Base-by-base conservation (phyloP, 2,797 vertebrate genomes). In the Spatula clypeata region DNA sequence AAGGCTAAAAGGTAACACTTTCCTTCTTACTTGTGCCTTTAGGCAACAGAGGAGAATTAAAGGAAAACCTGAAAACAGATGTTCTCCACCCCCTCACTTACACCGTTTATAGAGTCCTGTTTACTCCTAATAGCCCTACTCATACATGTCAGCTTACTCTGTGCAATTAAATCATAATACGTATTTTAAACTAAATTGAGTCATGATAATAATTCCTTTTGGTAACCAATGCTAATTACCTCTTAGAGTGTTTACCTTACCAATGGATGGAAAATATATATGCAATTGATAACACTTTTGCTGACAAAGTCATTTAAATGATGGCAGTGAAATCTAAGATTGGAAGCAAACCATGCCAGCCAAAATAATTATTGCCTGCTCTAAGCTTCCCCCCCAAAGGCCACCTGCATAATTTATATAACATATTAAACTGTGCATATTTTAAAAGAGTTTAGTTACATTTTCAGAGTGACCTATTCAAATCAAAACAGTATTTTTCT, bases 51-150 rank as follows among this genome's bases (percentile, higher is more conserved):
- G 29, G 58, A 90, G 81, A 93, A 76, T 24, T 45, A 49, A 40
- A 66, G 29, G 38, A 79, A 90, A 93, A 26, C n/a, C 40, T 83
- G 84, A 77, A 96, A 96, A 83, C 93, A 95, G 79, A 91, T 95
- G 86, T 93, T 84, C 26, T 88, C 45, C 54, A 72, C 32, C 6
- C 27, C 60, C 70, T 79, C 29, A 45, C 90, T 95, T 42, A 62
- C 27, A n/a, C 20, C 34, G 19, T 90, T 93, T 96, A 77, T 38
- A 45, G 73, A 79, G 58, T 72, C 42, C 79, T 90, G 60, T 92
- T 90, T 95, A 75, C 42, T 89, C n/a, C 38, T 91, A 94, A 93
- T 40, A 80, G 31, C 49, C 38, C 14, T 1, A 1, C 24, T 91
- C 72, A 38, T 61, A 42, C 60, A 79, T 1, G 7, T 44, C 79